Conservation (phyloP, 1,140 invertebrate species). For the Polypedilum vanderplanki region DNA sequence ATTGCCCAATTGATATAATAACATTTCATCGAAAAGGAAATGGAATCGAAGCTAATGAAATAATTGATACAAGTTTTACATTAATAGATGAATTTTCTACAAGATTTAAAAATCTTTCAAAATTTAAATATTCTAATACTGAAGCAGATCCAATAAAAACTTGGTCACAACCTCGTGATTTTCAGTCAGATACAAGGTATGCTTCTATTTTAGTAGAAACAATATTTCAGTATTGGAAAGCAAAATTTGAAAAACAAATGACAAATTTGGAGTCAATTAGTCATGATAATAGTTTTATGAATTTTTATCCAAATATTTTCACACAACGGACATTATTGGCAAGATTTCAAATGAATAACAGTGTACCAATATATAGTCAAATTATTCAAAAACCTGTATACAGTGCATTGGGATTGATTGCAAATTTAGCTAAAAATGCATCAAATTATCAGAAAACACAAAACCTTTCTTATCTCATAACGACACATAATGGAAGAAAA, state of each 20-base stretch:
- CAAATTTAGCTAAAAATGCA: conserved; percentile 42
- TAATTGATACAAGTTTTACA: conserved; percentile 40
- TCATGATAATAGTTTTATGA: conserved; percentile 49
- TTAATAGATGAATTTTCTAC: conserved; percentile 40
- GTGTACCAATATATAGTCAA: conserved; percentile 44
- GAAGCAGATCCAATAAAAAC: conserved; percentile 47
- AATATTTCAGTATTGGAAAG: conserved; percentile 43
- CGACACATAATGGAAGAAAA: conserved; percentile 36
- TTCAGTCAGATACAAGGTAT: conserved; percentile 46
- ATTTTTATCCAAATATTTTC: conserved; percentile 47
- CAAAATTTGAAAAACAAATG: conserved; percentile 35
- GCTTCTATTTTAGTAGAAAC: conserved; percentile 43
- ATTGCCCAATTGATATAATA: conserved; percentile 45
- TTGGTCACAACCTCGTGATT: conserved; percentile 44
- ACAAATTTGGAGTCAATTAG: conserved; percentile 42
- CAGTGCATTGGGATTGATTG: conserved; percentile 44
- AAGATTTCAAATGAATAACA: conserved; percentile 48
- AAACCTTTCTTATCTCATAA: conserved; percentile 35
- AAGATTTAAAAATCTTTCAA: conserved; percentile 41
- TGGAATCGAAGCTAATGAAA: conserved; percentile 37
- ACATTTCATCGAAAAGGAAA: conserved; percentile 48
- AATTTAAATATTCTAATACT: conserved; percentile 45
- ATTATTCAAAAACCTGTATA: conserved; percentile 49
- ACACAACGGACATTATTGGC: conserved; percentile 45
- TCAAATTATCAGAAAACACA: conserved; percentile 37